phyloP scores from a whole-genome alignment of 1,140 invertebrate species.

The Campoletis sonorensis region DNA sequence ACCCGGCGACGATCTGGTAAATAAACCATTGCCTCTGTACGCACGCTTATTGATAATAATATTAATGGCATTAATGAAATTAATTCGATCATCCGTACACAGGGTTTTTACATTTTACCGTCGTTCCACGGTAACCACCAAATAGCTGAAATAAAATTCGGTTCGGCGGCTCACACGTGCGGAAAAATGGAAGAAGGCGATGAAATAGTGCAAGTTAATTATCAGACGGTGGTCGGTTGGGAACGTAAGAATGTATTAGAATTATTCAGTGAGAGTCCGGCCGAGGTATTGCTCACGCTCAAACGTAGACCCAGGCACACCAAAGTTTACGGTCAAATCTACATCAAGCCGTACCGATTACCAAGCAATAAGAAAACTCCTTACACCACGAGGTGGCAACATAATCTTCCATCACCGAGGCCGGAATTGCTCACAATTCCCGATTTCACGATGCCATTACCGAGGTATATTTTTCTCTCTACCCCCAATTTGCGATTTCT shows the following conservation, averaged over 20 bases:
- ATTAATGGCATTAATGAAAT: conserved; percentile 8
- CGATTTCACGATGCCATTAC: conserved; percentile 80
- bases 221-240: conserved; percentile 95
- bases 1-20: conserved; percentile 84
- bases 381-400: conserved; percentile 81
- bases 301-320: conserved; percentile 91
- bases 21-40: conserved; percentile 15
- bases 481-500: no score
- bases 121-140: conserved; percentile 91
- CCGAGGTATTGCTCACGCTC: conserved; percentile 88
- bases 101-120: conserved; percentile 91
- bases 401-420: conserved; percentile 82
- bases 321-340: conserved; percentile 89
- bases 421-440: conserved; percentile 82
- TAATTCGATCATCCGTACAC: conserved; percentile 53
- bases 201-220: conserved; percentile 95
- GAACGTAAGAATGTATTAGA: conserved; percentile 88
- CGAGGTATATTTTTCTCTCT: conserved; percentile 73
- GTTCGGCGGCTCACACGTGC: conserved; percentile 89
- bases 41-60: no score
- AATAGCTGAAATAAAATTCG: conserved; percentile 90
- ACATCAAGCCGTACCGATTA: conserved; percentile 86
- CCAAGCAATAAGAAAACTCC: conserved; percentile 85
- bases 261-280: conserved; percentile 86
- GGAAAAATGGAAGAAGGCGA: conserved; percentile 95